phyloP scores from a whole-genome alignment of 37 sponge, comb jelly and placozoan species.

The Cladorhizidae sp. region DNA sequence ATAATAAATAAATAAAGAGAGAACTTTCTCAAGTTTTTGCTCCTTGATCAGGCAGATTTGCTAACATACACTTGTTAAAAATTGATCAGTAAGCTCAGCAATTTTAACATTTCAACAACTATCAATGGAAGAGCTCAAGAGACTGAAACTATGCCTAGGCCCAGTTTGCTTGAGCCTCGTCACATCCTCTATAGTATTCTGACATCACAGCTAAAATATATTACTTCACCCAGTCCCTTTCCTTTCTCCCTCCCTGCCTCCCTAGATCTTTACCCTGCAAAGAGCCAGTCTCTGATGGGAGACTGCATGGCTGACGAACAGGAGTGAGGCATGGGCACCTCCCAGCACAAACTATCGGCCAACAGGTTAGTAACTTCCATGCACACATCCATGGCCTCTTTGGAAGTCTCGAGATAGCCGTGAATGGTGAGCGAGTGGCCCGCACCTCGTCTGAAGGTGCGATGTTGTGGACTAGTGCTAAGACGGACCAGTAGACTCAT shows the following conservation, averaged over 20 bases:
- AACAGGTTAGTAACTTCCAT: conserved; percentile 52
- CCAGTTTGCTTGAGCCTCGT: too few relatives aligned
- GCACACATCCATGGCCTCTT: conserved; percentile 56
- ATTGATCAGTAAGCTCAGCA: too few relatives aligned
- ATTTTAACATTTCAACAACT: too few relatives aligned
- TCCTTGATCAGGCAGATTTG: too few relatives aligned
- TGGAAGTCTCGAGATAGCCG: conserved; percentile 26
- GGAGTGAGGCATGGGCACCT: conserved; percentile 47
- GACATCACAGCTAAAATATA: too few relatives aligned
- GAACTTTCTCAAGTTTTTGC: too few relatives aligned
- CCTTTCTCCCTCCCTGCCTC: not conserved
- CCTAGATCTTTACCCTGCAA: conserved; percentile 39
- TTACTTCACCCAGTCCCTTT: not conserved
- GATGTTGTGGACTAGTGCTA: conserved; percentile 55
- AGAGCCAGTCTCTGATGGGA: conserved; percentile 55
- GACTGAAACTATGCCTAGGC: too few relatives aligned
- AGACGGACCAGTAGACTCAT: conserved; percentile 72
- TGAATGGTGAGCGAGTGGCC: conserved; percentile 1
- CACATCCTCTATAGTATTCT: too few relatives aligned
- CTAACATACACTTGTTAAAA: too few relatives aligned
- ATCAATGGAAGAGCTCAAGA: too few relatives aligned
- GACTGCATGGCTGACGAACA: conserved; percentile 18
- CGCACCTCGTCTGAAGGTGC: conserved; percentile 21
- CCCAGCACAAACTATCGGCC: conserved; percentile 57
- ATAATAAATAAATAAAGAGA: too few relatives aligned